Percentiles rank a stretch among this genome's conserved stretches.
These are phyloP conservation scores for Falco cherrug DNA, from an alignment of 2,797 vertebrate species.

Conservation along the genomic window DNA sequence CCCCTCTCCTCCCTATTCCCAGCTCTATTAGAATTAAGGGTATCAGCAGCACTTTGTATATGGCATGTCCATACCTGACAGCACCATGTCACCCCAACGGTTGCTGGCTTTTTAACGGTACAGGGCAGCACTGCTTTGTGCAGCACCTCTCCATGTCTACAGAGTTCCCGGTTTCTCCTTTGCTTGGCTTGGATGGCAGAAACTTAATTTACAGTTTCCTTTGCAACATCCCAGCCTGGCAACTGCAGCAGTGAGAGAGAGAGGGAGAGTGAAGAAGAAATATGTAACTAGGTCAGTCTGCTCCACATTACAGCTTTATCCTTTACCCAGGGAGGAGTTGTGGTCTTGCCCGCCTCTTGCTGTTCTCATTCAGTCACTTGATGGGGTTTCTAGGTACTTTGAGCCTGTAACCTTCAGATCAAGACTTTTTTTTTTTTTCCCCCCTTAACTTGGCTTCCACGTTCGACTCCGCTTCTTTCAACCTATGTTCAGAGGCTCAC, in stretches of 20 bases:
- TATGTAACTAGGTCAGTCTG: conserved; percentile 68
- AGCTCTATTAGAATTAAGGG: not conserved
- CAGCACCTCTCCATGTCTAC: not conserved
- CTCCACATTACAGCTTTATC: conserved; percentile 44
- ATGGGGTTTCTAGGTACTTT: conserved; percentile 66
- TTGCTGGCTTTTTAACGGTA: not conserved
- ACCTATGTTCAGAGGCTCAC: conserved; percentile 57
- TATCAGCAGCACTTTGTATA: not conserved
- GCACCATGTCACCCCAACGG: accelerated
- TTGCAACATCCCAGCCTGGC: conserved; percentile 11
- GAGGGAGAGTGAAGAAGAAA: not conserved
- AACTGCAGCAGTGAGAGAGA: not conserved
- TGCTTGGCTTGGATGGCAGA: not conserved
- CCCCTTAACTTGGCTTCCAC: conserved; percentile 42
- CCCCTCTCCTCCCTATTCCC: not conserved
- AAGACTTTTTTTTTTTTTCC: conserved; percentile 16
- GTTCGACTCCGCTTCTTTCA: conserved; percentile 54
- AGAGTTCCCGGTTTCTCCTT: conserved; percentile 14
- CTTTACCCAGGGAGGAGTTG: conserved; percentile 47
- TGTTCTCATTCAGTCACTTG: conserved; percentile 67
- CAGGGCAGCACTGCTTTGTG: not conserved
- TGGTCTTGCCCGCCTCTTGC: conserved; percentile 44
- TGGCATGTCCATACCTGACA: not conserved
- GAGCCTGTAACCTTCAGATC: conserved; percentile 60
- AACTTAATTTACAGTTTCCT: conserved; percentile 49